These are phyloP conservation scores for Drosophila cardini DNA, from an alignment of 1,140 invertebrate genomes.

Conservation along the genomic window DNA sequence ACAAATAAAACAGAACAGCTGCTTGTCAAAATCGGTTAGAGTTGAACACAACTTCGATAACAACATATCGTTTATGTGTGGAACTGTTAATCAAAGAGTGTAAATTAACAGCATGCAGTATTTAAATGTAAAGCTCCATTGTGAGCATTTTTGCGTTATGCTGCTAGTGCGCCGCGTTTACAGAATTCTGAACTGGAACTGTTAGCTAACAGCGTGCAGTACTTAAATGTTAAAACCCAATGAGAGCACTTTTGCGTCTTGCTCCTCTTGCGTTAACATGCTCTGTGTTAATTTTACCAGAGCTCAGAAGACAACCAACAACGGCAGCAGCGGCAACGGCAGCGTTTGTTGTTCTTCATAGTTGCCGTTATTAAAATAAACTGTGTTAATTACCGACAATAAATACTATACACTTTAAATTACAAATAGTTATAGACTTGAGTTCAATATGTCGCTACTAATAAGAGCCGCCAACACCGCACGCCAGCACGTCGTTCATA, in stretches of 20 bases:
- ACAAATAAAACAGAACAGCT: constrained; percentile 47
- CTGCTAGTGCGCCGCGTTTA: too few species aligned
- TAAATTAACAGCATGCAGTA: too few species aligned
- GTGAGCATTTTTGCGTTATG: too few species aligned
- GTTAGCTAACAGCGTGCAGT: too few species aligned
- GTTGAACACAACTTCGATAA: not conserved
- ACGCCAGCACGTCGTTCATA: constrained; percentile 69
- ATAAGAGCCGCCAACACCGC: constrained; percentile 50
- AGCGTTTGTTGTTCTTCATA: constrained; percentile 50
- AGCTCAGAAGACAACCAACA: constrained; percentile 22
- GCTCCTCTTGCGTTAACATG: constrained; percentile 2
- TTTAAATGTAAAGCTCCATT: too few species aligned
- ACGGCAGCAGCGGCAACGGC: constrained; percentile 38
- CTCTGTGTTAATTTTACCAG: constrained; percentile 1
- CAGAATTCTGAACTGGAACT: too few species aligned
- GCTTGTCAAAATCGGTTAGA: constrained; percentile 6
- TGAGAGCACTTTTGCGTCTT: constrained; percentile 8
- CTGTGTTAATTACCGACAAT: constrained; percentile 31
- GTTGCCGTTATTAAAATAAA: constrained; percentile 49
- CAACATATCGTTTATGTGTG: too few species aligned
- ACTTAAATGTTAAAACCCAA: too few species aligned
- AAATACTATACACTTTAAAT: constrained; percentile 28
- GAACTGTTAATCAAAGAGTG: too few species aligned
- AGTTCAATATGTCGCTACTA: constrained; percentile 65
- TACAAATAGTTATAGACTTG: constrained; percentile 8